These are phyloP conservation scores for Aphaenogaster ashmeadi DNA, from an alignment of 1,140 invertebrate genomes.

Conservation along the genomic window DNA sequence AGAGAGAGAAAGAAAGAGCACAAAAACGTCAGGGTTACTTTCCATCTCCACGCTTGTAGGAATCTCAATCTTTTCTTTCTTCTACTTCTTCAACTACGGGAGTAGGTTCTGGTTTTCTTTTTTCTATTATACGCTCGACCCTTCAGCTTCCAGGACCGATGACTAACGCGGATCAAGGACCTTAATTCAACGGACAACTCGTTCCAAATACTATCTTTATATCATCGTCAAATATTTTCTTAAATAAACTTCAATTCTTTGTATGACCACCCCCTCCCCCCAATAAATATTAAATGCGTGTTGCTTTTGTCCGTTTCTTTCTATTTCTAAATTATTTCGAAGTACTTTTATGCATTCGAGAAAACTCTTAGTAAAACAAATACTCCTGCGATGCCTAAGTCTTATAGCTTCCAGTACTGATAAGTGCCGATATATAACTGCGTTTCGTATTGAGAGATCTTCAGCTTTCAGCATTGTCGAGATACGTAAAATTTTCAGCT, in stretches of 20 bases:
- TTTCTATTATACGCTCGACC: slow-evolving; percentile 62
- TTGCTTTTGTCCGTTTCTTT: not conserved
- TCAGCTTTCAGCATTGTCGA: not conserved
- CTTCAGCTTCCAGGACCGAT: slow-evolving; percentile 22
- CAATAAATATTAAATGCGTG: not conserved
- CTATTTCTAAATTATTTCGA: not conserved
- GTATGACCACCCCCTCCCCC: too few species aligned
- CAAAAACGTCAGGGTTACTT: slow-evolving; percentile 68
- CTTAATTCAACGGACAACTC: slow-evolving; percentile 15
- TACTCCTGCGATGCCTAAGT: too few species aligned
- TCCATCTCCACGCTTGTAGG: slow-evolving; percentile 22
- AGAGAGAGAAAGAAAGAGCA: slow-evolving; percentile 19
- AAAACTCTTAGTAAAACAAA: not conserved
- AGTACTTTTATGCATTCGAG: not conserved
- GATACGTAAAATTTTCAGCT: not conserved
- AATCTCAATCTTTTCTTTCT: slow-evolving; percentile 31
- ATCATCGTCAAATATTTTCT: slow-evolving; percentile 5
- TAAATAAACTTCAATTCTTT: not conserved
- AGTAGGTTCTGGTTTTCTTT: not conserved
- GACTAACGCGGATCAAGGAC: slow-evolving; percentile 38
- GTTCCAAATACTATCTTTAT: slow-evolving; percentile 2
- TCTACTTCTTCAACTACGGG: not conserved
- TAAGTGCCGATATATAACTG: not conserved
- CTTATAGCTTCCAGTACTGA: not conserved
- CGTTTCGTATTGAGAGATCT: slow-evolving; percentile 3